phyloP scores from a whole-genome alignment of 2,113 vertebrate species.

The Corvus hawaiiensis region DNA sequence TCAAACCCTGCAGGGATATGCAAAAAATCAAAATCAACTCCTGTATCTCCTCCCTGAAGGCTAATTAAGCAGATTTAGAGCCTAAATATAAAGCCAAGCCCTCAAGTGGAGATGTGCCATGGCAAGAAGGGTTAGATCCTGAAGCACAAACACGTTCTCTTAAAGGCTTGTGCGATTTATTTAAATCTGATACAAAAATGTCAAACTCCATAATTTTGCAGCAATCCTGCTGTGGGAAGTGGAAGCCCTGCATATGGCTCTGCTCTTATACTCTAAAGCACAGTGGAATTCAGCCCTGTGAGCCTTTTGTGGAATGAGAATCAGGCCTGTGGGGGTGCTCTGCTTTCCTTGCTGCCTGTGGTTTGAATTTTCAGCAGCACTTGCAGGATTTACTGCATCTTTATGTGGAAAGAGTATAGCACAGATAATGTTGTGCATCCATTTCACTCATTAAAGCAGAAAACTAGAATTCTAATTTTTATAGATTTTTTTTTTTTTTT shows the following conservation, averaged over 20 bases:
- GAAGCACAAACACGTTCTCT: not conserved
- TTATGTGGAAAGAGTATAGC: not conserved
- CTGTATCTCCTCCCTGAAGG: not conserved
- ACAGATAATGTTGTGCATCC: not conserved
- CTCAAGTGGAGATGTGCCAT: not conserved
- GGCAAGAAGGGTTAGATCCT: not conserved
- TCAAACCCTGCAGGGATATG: not conserved
- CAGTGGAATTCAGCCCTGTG: not conserved
- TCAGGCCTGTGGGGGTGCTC: not conserved
- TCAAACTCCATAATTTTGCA: not conserved
- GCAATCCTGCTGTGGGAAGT: not conserved
- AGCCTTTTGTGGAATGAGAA: not conserved
- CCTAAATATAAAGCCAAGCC: not conserved
- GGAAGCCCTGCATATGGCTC: not conserved
- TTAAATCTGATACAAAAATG: not conserved
- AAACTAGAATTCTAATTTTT: not conserved
- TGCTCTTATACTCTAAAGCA: not conserved
- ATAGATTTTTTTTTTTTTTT: not conserved
- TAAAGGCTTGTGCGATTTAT: not conserved
- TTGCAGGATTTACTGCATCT: not conserved
- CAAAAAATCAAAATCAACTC: not conserved
- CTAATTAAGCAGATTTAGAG: not conserved
- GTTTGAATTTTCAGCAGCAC: not conserved
- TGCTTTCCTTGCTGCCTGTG: not conserved
- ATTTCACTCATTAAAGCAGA: not conserved